Percentiles rank a stretch among this genome's conserved stretches.
phyloP scores from a whole-genome alignment of 2,888 invertebrate species.

The Deladenus siricidicola region DNA sequence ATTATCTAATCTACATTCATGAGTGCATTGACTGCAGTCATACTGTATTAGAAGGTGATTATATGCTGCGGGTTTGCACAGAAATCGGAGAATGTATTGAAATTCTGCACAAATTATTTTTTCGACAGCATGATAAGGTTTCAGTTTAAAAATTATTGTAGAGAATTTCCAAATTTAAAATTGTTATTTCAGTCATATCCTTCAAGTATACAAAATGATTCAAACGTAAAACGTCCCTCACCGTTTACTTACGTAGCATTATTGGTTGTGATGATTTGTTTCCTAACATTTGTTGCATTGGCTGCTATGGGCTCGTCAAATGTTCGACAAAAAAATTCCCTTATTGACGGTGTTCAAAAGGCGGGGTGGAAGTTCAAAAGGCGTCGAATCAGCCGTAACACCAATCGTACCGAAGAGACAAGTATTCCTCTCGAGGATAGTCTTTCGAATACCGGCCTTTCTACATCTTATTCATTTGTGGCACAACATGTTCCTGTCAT shows the following conservation, averaged over 20 bases:
- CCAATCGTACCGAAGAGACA: conserved; percentile 32
- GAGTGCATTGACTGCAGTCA: conserved; percentile 25
- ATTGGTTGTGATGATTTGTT: neutral
- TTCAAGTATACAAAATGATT: no score
- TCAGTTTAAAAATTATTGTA: no score
- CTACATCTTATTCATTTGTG: conserved; percentile 6
- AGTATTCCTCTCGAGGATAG: conserved; percentile 17
- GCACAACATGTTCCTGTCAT: conserved; percentile 36
- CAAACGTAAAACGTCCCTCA: no score
- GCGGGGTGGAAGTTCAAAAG: conserved; percentile 20
- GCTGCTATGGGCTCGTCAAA: neutral
- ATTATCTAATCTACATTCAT: conserved; percentile 24
- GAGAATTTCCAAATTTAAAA: no score
- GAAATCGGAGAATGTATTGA: neutral
- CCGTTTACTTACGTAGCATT: no score
- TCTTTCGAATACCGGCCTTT: conserved; percentile 9
- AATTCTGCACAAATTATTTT: neutral
- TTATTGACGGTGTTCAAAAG: no score
- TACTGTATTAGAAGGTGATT: conserved; percentile 20
- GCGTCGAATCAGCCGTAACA: conserved; percentile 28
- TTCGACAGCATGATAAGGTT: no score
- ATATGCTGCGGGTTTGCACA: conserved; percentile 19
- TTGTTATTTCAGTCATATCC: no score
- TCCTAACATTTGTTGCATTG: no score
- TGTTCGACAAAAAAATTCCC: neutral